Conservation (phyloP, 2,888 invertebrate species). For the Coleophora deauratella region DNA sequence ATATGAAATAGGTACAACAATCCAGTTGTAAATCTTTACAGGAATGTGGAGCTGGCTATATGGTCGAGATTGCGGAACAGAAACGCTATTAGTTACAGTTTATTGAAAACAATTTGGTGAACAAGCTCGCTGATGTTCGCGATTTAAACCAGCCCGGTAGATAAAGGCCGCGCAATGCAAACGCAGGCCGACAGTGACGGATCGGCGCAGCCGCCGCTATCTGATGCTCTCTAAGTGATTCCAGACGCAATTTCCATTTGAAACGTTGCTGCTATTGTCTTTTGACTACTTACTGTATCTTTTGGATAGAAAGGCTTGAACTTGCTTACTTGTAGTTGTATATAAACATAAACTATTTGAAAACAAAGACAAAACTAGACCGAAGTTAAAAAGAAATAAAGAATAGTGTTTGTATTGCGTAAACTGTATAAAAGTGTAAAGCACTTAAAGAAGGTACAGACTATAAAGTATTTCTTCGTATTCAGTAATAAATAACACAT, state of each 20-base stretch:
- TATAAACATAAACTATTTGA: too few relatives aligned
- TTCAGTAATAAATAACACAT: conserved; percentile 61
- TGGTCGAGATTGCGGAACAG: conserved; percentile 18
- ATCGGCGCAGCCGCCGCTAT: conserved; percentile 67
- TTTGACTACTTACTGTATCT: conserved; percentile 24
- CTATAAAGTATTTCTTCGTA: conserved; percentile 17
- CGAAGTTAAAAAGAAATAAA: too few relatives aligned
- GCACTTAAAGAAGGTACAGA: too few relatives aligned
- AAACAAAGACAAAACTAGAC: too few relatives aligned
- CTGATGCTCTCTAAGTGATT: conserved; percentile 72
- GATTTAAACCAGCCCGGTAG: conserved; percentile 61
- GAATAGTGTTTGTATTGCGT: too few relatives aligned
- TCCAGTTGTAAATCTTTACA: conserved; percentile 46
- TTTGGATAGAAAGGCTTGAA: too few relatives aligned
- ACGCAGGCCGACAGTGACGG: conserved; percentile 68
- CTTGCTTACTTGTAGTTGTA: too few relatives aligned
- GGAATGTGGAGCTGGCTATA: conserved; percentile 26
- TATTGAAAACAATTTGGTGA: conserved; percentile 72
- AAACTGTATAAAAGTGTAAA: too few relatives aligned
- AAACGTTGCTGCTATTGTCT: conserved; percentile 62
- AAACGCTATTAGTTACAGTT: conserved; percentile 60
- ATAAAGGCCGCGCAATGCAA: conserved; percentile 71
- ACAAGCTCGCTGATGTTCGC: conserved; percentile 65
- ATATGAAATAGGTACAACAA: conserved; percentile 45
- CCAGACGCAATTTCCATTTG: conserved; percentile 66